A percentile compares a stretch with the other conserved stretches of the same genome.
These are phyloP conservation scores for Pelusios castaneus DNA, from an alignment of 2,113 vertebrate genomes.

Conservation along the genomic window DNA sequence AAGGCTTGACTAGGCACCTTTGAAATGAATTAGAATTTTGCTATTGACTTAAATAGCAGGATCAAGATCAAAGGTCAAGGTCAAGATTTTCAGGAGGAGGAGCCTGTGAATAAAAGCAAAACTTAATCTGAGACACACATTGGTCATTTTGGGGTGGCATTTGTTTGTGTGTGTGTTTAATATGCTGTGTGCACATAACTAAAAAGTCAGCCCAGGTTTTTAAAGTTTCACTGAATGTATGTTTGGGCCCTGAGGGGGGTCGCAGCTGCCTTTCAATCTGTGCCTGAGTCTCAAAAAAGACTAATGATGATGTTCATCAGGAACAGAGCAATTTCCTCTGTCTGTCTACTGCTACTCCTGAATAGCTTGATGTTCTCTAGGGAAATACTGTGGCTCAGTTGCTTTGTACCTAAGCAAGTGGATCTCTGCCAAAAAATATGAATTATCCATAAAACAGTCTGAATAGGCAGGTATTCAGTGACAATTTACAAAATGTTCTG, in stretches of 20 bases:
- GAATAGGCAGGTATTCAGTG: slow-evolving; percentile 57
- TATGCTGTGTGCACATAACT: not conserved
- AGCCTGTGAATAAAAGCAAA: not conserved
- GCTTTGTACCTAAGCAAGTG: not conserved
- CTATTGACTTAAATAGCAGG: not conserved
- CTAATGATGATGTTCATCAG: not conserved
- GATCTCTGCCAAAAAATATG: slow-evolving; percentile 7
- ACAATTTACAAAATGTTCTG: slow-evolving; percentile 32
- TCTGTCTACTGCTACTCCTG: not conserved
- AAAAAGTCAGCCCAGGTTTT: not conserved
- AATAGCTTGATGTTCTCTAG: not conserved
- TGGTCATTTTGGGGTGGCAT: not conserved
- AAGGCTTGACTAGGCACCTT: not conserved
- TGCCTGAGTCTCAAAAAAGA: not conserved
- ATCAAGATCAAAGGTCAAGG: not conserved
- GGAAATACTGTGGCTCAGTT: rapidly evolving
- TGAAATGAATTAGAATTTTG: not conserved
- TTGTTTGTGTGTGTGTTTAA: not conserved
- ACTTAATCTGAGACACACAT: not conserved
- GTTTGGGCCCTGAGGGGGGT: not conserved
- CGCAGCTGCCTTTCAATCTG: not conserved
- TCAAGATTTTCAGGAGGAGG: not conserved
- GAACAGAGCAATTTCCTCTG: not conserved
- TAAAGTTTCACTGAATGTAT: not conserved
- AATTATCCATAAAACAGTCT: slow-evolving; percentile 33